Evolutionary conservation across 2,888 invertebrate genomes (phyloP).

Genomic region (Nematopogon swammerdamellus): DNA sequence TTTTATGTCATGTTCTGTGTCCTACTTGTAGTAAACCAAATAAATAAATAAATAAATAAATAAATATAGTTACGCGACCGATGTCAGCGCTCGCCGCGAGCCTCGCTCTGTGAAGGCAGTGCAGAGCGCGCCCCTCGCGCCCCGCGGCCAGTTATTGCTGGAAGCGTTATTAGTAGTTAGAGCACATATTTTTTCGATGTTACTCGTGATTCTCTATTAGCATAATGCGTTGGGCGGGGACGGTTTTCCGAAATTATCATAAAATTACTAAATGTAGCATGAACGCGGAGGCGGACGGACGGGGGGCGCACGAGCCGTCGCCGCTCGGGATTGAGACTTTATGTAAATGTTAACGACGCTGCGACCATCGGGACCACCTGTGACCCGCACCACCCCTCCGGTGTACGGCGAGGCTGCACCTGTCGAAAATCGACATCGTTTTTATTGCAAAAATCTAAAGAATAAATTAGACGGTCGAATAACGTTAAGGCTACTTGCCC

Average conservation of each 20-base stretch:
- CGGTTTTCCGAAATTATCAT: conserved; percentile 56
- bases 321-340: conserved; percentile 57
- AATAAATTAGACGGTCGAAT: conserved; percentile 50
- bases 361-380: conserved; percentile 56
- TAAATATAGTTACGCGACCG: too few relatives aligned
- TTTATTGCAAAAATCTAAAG: conserved; percentile 54
- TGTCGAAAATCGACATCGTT: conserved; percentile 56
- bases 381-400: conserved; percentile 30
- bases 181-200: conserved; percentile 36
- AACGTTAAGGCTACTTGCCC: too few relatives aligned
- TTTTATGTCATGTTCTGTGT: too few relatives aligned
- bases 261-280: conserved; percentile 59
- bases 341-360: conserved; percentile 58
- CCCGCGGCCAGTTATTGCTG: too few relatives aligned
- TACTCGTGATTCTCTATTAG: conserved; percentile 45
- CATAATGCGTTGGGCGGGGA: conserved; percentile 57
- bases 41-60: too few relatives aligned
- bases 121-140: too few relatives aligned
- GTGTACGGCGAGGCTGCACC: conserved; percentile 29
- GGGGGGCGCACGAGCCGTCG: conserved; percentile 28
- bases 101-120: too few relatives aligned
- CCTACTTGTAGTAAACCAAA: too few relatives aligned
- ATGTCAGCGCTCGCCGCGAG: too few relatives aligned
- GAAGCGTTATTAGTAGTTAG: too few relatives aligned
- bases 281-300: conserved; percentile 33